Evolutionary conservation across 2,888 invertebrate genomes (phyloP), one percentile per base, ranked within the genome.

Genomic region (Anthrax anthrax): DNA sequence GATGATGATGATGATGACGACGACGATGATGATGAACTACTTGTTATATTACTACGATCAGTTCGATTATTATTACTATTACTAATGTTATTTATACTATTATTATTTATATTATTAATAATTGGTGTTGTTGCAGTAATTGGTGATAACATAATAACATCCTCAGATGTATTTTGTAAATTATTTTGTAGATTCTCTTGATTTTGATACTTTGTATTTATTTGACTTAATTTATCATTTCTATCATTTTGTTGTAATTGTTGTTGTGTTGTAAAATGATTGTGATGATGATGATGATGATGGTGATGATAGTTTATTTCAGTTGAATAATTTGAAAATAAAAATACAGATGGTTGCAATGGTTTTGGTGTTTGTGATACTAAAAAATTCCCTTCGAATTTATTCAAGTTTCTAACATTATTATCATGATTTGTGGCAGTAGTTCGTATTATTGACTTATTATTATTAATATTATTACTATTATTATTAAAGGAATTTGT

Each of bases 241-340:
- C 5, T 23, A 23, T 4, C 8, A 23, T 6, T 23, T 47, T 39
- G 48, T 49, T 18, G 46, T 42, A 39, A 47, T 52, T 10, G 51
- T 39, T 18, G 18, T 18, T 46, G 37, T 16, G 18, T 18, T 23
- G 23, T 6, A 23, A 23, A 23, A 23, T 23, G 23, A 23, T 23
- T 23, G 8, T 23, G 8, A 23, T 23, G 23, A 23, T 23, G 8
- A 23, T 23, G 23, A 8, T 23, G 23, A 32, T 37, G 19, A 32
- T 27, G 42, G 9, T 42, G 32, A 23, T 42, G 37, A 38, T 43
- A 41, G 43, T 52, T 50, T n/a, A n/a, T n/a, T 32, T 58, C 59
- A 42, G 61, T 59, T 47, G 62, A 59, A 46, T 62, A 63, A 50
- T 65, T 65, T 27, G 67, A 63, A 53, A 62, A 61, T 51, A 66